Conservation (phyloP, 2,113 vertebrate genomes). For the Brevimyrus niger region DNA sequence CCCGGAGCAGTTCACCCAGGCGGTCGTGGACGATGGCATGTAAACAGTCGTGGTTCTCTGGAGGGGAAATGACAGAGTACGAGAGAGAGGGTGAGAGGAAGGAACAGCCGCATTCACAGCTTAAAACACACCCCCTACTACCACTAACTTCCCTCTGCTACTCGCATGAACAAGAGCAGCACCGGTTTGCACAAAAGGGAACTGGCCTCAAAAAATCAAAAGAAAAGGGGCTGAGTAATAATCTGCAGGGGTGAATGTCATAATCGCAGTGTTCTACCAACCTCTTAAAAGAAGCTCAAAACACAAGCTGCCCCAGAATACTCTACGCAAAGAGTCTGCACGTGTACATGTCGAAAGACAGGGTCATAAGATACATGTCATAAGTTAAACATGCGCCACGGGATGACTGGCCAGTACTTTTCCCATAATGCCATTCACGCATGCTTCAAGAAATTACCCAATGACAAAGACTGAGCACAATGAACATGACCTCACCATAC, state of each 20-base stretch:
- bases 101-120: neutral
- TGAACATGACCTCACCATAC: neutral
- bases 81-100: neutral
- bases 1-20: slow-evolving; percentile 74
- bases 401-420: neutral
- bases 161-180: neutral
- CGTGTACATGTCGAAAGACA: neutral
- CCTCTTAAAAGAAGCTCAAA: neutral
- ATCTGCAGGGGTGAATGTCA: neutral
- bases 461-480: neutral
- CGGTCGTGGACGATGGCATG: slow-evolving; percentile 76
- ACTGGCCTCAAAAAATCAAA: neutral
- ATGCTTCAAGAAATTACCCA: neutral
- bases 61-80: neutral
- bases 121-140: neutral
- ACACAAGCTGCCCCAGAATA: neutral
- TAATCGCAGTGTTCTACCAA: neutral
- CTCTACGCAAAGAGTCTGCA: neutral
- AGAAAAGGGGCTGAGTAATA: neutral
- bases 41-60: slow-evolving; percentile 67
- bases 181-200: neutral
- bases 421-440: neutral
- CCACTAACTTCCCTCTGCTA: neutral
- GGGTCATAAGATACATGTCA: neutral
- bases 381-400: neutral